Conservation (phyloP, 2,113 vertebrate genomes). For the Amphilophus citrinellus region DNA sequence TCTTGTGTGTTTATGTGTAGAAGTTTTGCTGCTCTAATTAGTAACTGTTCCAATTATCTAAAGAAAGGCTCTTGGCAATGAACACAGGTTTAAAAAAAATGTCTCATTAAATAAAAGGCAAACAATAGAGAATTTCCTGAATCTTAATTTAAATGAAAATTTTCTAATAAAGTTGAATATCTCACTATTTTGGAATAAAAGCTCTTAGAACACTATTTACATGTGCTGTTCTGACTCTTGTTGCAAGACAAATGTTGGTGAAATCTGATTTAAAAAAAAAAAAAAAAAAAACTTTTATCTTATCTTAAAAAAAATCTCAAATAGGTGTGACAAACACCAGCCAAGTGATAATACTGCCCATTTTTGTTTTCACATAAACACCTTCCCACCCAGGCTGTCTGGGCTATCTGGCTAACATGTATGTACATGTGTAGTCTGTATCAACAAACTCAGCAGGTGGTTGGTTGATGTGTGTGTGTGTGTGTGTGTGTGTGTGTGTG, state of each 20-base stretch:
- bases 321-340: slow-evolving; percentile 23
- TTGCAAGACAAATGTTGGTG: background rate
- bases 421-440: slow-evolving; percentile 64
- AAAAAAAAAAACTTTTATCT: background rate
- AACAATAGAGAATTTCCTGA: background rate
- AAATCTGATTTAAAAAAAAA: background rate
- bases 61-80: background rate
- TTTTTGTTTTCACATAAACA: slow-evolving; percentile 34
- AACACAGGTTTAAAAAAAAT: background rate
- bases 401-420: slow-evolving; percentile 51
- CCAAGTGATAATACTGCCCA: slow-evolving; percentile 10
- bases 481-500: too few species aligned
- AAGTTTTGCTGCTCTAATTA: background rate
- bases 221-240: background rate
- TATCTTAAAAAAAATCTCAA: slow-evolving; percentile 13
- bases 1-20: background rate
- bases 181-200: background rate
- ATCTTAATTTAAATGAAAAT: background rate
- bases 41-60: background rate
- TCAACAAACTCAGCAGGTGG: slow-evolving; percentile 72
- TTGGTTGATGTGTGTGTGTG: too few species aligned
- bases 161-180: background rate
- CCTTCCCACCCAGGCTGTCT: slow-evolving; percentile 19
- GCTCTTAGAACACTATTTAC: background rate
- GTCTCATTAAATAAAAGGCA: background rate